Percentiles rank a stretch among this genome's conserved stretches.
Evolutionary conservation across 2,797 vertebrate species (phyloP).

Genomic region (Ceyx erithaca): DNA sequence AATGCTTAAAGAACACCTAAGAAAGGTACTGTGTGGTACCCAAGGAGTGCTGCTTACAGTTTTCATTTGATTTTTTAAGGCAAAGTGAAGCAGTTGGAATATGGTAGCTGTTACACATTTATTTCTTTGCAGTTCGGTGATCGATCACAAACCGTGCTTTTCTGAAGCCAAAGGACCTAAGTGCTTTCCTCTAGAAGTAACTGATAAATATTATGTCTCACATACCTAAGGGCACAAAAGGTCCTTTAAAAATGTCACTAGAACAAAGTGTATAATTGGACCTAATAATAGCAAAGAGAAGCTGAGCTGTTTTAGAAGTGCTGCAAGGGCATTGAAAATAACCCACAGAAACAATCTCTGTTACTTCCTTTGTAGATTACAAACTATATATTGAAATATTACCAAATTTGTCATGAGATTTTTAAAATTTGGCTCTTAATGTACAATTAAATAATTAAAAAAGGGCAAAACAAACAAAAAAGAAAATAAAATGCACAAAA

Average conservation of each 20-base stretch:
- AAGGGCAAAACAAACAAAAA: not conserved
- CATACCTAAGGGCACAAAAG: constrained; percentile 47
- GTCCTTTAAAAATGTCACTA: constrained; percentile 47
- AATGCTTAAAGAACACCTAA: too few species aligned
- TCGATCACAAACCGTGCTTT: constrained; percentile 41
- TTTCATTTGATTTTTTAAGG: constrained; percentile 8
- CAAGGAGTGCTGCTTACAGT: not conserved
- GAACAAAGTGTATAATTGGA: constrained; percentile 39
- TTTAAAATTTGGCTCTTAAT: not conserved
- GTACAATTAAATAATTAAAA: not conserved
- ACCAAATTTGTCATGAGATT: not conserved
- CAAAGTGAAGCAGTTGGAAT: constrained; percentile 17
- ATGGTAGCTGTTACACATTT: not conserved
- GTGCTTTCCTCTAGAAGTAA: constrained; percentile 46
- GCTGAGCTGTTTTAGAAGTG: constrained; percentile 35
- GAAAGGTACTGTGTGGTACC: not conserved
- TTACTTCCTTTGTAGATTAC: not conserved
- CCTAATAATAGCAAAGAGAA: constrained; percentile 33
- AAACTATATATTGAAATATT: not conserved
- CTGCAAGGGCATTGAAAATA: constrained; percentile 23
- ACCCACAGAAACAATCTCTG: not conserved
- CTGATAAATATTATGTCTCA: constrained; percentile 64
- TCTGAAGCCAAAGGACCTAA: constrained; percentile 47
- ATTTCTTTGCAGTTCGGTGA: constrained; percentile 22
- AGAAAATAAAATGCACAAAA: not conserved